Conservation (phyloP, 2,113 vertebrate species). For the Dolichotis patagonum region DNA sequence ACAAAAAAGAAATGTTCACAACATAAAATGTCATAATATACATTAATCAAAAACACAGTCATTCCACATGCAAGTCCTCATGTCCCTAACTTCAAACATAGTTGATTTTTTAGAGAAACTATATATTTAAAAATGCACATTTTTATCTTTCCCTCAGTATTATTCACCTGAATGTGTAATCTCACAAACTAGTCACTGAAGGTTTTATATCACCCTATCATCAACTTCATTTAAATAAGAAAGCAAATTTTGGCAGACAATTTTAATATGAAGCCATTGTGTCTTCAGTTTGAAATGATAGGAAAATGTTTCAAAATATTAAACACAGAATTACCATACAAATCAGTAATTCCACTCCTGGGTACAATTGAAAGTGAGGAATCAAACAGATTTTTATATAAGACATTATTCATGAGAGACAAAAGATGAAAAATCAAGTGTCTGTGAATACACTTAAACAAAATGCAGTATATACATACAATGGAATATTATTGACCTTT, state of each 20-base stretch:
- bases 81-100: background rate
- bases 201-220: background rate
- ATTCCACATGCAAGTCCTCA: background rate
- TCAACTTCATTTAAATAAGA: background rate
- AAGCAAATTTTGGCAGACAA: background rate
- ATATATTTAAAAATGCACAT: background rate
- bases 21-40: no score
- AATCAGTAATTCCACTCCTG: background rate
- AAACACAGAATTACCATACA: background rate
- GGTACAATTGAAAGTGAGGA: background rate
- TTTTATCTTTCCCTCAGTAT: background rate
- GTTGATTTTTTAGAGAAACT: background rate
- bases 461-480: background rate
- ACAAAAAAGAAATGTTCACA: background rate
- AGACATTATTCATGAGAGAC: background rate
- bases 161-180: background rate
- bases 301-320: background rate
- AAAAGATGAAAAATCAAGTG: background rate
- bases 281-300: background rate
- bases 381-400: background rate
- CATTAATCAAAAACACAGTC: background rate
- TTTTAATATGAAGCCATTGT: background rate
- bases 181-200: background rate
- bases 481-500: background rate
- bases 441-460: background rate